Evolutionary conservation across 2,888 invertebrate species (phyloP), one percentile per base, ranked within the genome.

Genomic region (Nephrotoma guestfalica): DNA sequence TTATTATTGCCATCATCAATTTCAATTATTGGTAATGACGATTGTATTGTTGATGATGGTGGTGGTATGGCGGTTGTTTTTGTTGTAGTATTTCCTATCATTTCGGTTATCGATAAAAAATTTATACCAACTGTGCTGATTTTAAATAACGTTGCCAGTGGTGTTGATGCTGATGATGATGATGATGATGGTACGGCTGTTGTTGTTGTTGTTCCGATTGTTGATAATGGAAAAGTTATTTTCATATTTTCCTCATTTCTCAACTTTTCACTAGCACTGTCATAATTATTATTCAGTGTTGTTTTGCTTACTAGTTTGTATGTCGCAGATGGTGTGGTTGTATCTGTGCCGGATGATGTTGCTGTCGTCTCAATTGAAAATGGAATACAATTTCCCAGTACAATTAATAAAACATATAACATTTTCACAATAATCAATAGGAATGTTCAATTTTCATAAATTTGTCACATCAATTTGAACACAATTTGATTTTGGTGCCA

Each of bases 311-410:
- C 15, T 51, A 51, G n/a, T 51, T 51, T 51, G n/a, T 4, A 3
- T 30, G 71, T 30, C 9, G 18, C 7, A 9, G 71, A 30, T 71
- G 71, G 9, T 71, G 47, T 13, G 4, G 47, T 13, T 47, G 47
- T 18, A 30, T 30, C 30, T 30, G 71, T 30, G 2, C 9, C 30
- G 30, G 9, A 7, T 6, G 71, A 4, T 71, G 71, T 71, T 71
- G 30, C 7, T 71, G 71, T 71, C 30, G 71, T 71, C 30, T 84
- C 41, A 84, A 84, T 41, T 84, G 84, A 41, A 41, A 84, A 41
- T 84, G 84, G 41, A 84, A 84, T 84, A 84, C 41, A 84, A 84
- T 84, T 84, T 84, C 84, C 84, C 84, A 84, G 9, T 41, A 84
- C 84, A 84, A 84, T 84, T 15, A 84, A 41, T 42, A 41, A 41